These are phyloP conservation scores for Terrapene triunguis DNA, from an alignment of 2,113 vertebrate species.

Conservation along the genomic window DNA sequence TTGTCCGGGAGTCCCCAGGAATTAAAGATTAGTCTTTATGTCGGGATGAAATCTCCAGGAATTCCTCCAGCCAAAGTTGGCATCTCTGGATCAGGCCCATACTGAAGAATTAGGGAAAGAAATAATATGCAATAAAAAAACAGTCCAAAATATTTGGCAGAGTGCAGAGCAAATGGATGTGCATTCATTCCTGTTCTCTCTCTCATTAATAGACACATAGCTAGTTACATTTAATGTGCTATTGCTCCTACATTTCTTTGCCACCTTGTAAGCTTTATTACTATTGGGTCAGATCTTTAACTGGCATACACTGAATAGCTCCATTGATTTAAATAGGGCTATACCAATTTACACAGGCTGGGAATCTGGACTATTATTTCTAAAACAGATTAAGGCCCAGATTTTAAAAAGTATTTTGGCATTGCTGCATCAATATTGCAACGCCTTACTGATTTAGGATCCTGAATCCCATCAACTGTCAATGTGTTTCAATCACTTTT, in stretches of 20 bases:
- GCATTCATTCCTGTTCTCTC: background rate
- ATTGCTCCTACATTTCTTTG: background rate
- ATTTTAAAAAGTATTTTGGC: background rate
- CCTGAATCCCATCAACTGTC: background rate
- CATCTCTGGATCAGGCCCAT: background rate
- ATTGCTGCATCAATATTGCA: background rate
- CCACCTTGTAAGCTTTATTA: background rate
- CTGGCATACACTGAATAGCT: background rate
- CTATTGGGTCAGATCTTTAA: background rate
- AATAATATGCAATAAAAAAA: background rate
- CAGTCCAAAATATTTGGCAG: background rate
- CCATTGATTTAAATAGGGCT: background rate
- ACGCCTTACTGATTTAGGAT: background rate
- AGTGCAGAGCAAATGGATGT: background rate
- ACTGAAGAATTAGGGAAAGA: background rate
- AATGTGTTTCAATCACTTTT: background rate
- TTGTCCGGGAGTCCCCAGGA: no score
- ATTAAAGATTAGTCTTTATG: no score
- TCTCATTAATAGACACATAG: background rate
- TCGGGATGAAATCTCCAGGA: no score
- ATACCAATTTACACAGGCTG: background rate
- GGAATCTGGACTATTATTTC: background rate
- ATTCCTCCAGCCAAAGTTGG: background rate
- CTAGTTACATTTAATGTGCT: background rate
- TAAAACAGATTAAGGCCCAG: background rate